A percentile compares a stretch with the other conserved stretches of the same genome.
Evolutionary conservation across 2,113 vertebrate species (phyloP).

Genomic region (Ciconia boyciana): DNA sequence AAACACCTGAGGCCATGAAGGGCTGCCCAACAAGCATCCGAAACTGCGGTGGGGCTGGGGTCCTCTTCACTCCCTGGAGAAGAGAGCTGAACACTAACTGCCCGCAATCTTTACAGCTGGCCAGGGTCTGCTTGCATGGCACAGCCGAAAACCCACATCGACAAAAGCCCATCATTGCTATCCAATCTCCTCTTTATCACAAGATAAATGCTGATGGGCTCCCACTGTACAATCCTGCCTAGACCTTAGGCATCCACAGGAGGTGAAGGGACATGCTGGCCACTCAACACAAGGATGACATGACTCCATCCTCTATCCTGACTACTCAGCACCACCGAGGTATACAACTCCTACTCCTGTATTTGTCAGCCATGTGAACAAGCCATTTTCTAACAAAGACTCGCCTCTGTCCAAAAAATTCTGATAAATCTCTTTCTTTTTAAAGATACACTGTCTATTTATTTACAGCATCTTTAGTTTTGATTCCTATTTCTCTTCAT

Average conservation of each 20-base stretch:
- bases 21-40: neutral
- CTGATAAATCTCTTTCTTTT: slow-evolving; percentile 2
- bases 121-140: neutral
- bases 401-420: neutral
- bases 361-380: neutral
- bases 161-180: neutral
- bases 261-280: neutral
- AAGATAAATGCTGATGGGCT: neutral
- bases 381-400: neutral
- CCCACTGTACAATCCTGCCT: neutral
- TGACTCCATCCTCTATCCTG: neutral
- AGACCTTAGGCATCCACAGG: neutral
- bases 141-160: neutral
- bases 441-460: slow-evolving; percentile 15
- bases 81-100: neutral
- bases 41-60: neutral
- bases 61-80: neutral
- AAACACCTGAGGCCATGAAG: fast-evolving
- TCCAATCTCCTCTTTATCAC: neutral
- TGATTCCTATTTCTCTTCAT: neutral
- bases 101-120: neutral
- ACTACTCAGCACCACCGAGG: neutral
- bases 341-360: neutral
- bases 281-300: neutral
- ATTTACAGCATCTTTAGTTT: neutral